Evolutionary conservation across 2,888 invertebrate species (phyloP), one percentile per base, ranked within the genome.

Genomic region (Galerucella nymphaeae): DNA sequence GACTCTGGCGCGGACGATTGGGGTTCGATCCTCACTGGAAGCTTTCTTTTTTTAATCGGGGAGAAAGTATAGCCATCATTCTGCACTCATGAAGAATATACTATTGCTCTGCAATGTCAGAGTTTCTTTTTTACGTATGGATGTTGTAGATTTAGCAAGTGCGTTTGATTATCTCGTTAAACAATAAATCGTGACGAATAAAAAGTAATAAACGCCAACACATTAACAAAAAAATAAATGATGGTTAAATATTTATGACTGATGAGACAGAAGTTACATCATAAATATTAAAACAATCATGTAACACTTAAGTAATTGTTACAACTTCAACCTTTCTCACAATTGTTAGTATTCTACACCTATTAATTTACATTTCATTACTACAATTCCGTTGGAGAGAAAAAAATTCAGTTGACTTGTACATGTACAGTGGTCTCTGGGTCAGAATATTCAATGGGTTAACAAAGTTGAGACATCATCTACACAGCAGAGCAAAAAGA

Each of bases 311-410:
- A 10, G 8, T 14, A 23, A 16, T n/a, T 6, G 18, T 53, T 20
- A 57, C 55, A 57, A 58, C 23, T 58, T 58, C 30, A 58, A 30
- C 30, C 58, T 58, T 58, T 58, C 58, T 58, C 58, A 58, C 58
- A 58, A 58, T 58, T 30, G 58, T 58, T 58, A 58, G 13, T 14
- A 53, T 58, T 23, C 30, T 23, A 23, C 58, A 30, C 11, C n/a
- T 23, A 23, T 14, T 58, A 58, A 58, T 58, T 58, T 30, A 30
- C 30, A 58, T 58, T 58, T 58, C 14, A 58, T 58, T 58, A 58
- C 14, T 14, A 45, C 45, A 3, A 45, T 45, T 45, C 45, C 45
- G 45, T 45, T 45, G 14, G 2, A 45, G 13, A n/a, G n/a, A n/a
- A 45, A 14, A 14, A 45, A 8, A 9, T 8, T 38, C 1, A 38